Percentiles rank a stretch among this genome's conserved stretches.
phyloP scores from a whole-genome alignment of 2,888 invertebrate genomes.

The Eumerus sabulonum region DNA sequence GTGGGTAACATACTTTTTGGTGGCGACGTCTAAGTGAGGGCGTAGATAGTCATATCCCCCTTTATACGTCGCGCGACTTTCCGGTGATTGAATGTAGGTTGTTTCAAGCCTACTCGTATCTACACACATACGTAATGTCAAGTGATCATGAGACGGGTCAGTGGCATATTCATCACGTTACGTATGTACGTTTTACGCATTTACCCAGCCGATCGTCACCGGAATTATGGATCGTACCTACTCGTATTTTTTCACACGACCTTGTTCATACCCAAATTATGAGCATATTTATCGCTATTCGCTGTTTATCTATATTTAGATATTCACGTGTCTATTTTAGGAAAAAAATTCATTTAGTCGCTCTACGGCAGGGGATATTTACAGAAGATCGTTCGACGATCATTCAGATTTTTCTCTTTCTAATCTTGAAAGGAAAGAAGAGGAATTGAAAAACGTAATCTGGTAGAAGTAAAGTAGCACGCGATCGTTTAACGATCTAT shows the following conservation, averaged over 20 bases:
- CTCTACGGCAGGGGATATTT: slow-evolving; percentile 47
- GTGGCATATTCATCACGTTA: slow-evolving; percentile 39
- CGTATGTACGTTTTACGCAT: slow-evolving; percentile 18
- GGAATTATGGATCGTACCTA: no score
- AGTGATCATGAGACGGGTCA: slow-evolving; percentile 31
- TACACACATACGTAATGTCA: slow-evolving; percentile 11
- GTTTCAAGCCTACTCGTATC: slow-evolving; percentile 28
- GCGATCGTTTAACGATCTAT: slow-evolving; percentile 29
- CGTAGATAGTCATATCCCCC: slow-evolving; percentile 45
- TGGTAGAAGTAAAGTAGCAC: slow-evolving; percentile 33
- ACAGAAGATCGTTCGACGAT: slow-evolving; percentile 44
- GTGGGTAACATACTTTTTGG: slow-evolving; percentile 61
- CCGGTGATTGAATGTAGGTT: slow-evolving; percentile 61
- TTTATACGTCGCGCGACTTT: slow-evolving; percentile 62
- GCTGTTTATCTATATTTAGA: slow-evolving; percentile 49
- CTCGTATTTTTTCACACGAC: slow-evolving; percentile 31
- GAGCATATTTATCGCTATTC: slow-evolving; percentile 21
- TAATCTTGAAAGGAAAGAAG: slow-evolving; percentile 15
- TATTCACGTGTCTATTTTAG: slow-evolving; percentile 41
- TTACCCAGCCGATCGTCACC: no score
- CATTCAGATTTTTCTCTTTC: slow-evolving; percentile 13
- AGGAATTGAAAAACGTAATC: neutral
- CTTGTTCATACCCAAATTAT: slow-evolving; percentile 44
- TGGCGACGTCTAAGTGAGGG: slow-evolving; percentile 62
- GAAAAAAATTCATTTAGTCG: slow-evolving; percentile 23